These are phyloP conservation scores for Halocynthia roretzi DNA, from an alignment of 23 tunicate genomes.

Conservation along the genomic window DNA sequence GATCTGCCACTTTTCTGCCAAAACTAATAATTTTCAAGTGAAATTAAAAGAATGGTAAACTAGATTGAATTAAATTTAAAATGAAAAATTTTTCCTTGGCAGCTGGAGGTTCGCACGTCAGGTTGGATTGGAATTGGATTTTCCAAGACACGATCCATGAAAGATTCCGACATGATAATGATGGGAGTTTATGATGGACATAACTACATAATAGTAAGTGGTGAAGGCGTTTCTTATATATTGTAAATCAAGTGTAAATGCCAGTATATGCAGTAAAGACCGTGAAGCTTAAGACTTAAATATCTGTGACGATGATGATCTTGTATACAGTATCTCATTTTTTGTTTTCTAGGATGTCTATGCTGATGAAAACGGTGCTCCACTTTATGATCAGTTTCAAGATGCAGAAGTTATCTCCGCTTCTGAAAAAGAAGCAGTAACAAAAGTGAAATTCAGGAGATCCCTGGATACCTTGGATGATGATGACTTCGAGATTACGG, in stretches of 20 bases:
- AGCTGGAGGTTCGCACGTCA: slow-evolving; percentile 12
- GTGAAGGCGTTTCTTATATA: neutral
- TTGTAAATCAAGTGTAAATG: too few species aligned
- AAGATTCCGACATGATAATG: slow-evolving; percentile 13
- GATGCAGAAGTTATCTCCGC: slow-evolving; percentile 8
- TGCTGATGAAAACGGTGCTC: slow-evolving; percentile 7
- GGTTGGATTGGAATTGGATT: slow-evolving; percentile 23
- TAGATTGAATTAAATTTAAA: neutral
- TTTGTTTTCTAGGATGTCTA: neutral
- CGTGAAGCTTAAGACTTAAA: too few species aligned
- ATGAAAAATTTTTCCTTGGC: neutral
- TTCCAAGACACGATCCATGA: slow-evolving; percentile 10
- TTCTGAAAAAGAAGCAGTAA: neutral
- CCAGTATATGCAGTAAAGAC: too few species aligned
- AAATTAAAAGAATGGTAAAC: too few species aligned
- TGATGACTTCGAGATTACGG: slow-evolving; percentile 20
- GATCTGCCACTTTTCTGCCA: too few species aligned
- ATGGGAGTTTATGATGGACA: neutral
- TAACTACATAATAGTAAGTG: slow-evolving; percentile 5
- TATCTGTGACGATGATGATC: too few species aligned
- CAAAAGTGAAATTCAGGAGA: slow-evolving; percentile 1
- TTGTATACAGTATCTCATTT: too few species aligned
- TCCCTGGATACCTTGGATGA: slow-evolving; percentile 1
- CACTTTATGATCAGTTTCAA: slow-evolving; percentile 5
- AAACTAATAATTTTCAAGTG: too few species aligned